Conservation (phyloP, 2,797 vertebrate genomes). For the Lepilemur septentrionalis region DNA sequence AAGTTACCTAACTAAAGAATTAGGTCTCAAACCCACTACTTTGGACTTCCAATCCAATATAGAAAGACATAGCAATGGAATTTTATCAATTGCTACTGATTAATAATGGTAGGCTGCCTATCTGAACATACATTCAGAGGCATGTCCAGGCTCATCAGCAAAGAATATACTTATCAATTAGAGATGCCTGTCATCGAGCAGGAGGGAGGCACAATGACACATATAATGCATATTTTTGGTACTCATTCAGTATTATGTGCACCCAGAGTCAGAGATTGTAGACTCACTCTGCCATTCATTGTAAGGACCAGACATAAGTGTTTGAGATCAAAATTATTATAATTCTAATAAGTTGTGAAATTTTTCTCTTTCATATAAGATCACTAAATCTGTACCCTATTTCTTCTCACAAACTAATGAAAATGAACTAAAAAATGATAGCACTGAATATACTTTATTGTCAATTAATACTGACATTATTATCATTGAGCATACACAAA, state of each 20-base stretch:
- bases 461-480: neutral
- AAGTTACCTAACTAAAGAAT: constrained; percentile 3
- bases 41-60: neutral
- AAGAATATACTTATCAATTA: neutral
- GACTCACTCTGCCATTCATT: neutral
- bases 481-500: neutral
- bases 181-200: no score
- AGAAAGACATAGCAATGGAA: neutral
- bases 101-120: neutral
- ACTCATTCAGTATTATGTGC: neutral
- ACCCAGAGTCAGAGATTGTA: neutral
- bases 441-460: neutral
- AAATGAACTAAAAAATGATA: neutral
- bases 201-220: neutral
- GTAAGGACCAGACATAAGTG: neutral
- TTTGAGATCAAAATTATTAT: neutral
- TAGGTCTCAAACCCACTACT: neutral
- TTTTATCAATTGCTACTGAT: neutral
- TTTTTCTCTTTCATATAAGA: neutral
- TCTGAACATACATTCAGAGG: neutral
- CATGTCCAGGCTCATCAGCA: neutral
- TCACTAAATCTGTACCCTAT: neutral
- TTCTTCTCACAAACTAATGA: constrained; percentile 6
- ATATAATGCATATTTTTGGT: neutral
- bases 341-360: constrained; percentile 2